phyloP scores from a whole-genome alignment of 2,797 vertebrate species.

The Acridotheres tristis region DNA sequence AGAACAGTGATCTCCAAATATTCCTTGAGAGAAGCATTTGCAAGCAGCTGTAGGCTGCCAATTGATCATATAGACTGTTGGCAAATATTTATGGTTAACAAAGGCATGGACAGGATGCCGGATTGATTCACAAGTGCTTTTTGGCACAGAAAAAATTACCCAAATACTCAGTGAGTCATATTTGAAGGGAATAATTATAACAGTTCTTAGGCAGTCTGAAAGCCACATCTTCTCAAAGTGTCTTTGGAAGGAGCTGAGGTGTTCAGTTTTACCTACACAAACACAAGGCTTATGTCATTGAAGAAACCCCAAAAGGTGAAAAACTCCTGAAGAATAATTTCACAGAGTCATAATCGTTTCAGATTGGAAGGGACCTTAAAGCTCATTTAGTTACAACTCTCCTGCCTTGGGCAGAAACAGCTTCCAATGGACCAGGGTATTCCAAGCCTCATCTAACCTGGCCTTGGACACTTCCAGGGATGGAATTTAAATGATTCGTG shows the following conservation, averaged over 20 bases:
- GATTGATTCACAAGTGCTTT: neutral
- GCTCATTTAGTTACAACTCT: neutral
- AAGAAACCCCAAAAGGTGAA: neutral
- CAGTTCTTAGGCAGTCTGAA: neutral
- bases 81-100: slow-evolving; percentile 23
- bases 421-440: neutral
- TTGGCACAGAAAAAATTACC: neutral
- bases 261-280: neutral
- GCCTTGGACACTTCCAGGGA: neutral
- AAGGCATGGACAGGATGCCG: neutral
- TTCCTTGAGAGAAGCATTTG: neutral
- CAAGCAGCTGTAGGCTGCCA: neutral
- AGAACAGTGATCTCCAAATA: neutral
- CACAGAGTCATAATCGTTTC: neutral
- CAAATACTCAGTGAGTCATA: neutral
- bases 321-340: neutral
- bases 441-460: neutral
- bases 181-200: neutral
- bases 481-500: neutral
- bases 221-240: neutral
- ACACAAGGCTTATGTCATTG: neutral
- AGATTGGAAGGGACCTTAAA: neutral
- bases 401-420: neutral
- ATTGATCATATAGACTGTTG: neutral
- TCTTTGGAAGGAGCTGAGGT: neutral